A percentile compares a stretch with the other conserved stretches of the same genome.
These are phyloP conservation scores for Stegana nigrithorax DNA, from an alignment of 2,888 invertebrate species.

Conservation along the genomic window DNA sequence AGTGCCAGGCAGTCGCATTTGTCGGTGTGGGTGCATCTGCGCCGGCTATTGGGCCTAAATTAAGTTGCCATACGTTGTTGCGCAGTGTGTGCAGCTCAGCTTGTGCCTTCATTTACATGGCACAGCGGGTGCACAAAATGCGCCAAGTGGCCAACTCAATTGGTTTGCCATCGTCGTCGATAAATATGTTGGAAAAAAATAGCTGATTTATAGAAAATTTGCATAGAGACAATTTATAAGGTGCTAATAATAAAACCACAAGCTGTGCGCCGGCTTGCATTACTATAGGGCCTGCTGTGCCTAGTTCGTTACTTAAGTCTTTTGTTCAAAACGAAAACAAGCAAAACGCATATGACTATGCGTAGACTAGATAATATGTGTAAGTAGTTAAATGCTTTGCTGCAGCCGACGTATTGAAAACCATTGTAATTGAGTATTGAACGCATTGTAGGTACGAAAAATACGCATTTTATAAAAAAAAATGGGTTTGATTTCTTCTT, in stretches of 20 bases:
- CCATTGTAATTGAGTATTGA: no score
- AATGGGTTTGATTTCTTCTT: no score
- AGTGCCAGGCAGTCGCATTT: neutral
- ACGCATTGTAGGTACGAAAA: no score
- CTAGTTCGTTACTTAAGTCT: conserved; percentile 59
- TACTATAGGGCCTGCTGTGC: no score
- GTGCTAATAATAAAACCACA: conserved; percentile 14
- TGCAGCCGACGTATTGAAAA: no score
- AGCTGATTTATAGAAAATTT: conserved; percentile 56
- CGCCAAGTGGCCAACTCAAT: conserved; percentile 6
- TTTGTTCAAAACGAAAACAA: no score
- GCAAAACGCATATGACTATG: no score
- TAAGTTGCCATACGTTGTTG: neutral
- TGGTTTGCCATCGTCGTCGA: no score
- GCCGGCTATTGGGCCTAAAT: neutral
- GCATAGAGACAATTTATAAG: conserved; percentile 9
- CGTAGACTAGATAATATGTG: conserved; percentile 63
- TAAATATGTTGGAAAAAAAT: neutral
- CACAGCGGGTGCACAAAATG: conserved; percentile 44
- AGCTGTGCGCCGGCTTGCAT: no score
- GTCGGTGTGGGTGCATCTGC: neutral
- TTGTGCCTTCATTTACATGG: conserved; percentile 46
- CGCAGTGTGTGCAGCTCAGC: neutral
- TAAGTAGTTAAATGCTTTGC: conserved; percentile 57
- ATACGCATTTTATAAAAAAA: no score